These are phyloP conservation scores for Lethocerus indicus DNA, from an alignment of 1,140 invertebrate species.

Conservation along the genomic window DNA sequence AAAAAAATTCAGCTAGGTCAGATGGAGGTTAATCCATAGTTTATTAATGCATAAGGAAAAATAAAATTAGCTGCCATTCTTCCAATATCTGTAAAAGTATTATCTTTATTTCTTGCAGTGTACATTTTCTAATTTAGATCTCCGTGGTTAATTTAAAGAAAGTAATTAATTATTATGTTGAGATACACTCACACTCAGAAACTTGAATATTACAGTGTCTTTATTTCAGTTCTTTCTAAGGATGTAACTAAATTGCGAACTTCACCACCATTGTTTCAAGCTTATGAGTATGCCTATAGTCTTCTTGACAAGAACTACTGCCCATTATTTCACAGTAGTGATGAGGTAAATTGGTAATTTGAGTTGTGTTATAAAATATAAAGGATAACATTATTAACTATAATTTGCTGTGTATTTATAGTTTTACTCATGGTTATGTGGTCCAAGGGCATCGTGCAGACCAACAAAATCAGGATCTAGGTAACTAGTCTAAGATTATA, in stretches of 20 bases:
- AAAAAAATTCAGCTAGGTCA: too few relatives aligned
- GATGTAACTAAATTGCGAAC: conserved; percentile 58
- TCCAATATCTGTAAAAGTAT: too few relatives aligned
- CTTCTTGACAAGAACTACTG: conserved; percentile 57
- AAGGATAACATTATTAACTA: not conserved
- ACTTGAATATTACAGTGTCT: too few relatives aligned
- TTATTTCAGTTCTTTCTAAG: conserved; percentile 36
- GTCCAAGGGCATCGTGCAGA: conserved; percentile 31
- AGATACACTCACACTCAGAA: too few relatives aligned
- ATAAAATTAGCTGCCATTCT: too few relatives aligned
- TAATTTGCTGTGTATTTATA: conserved; percentile 24
- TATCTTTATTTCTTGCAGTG: too few relatives aligned
- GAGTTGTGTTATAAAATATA: not conserved
- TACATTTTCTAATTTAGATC: not conserved
- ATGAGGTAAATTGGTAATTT: conserved; percentile 38
- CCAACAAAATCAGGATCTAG: conserved; percentile 32
- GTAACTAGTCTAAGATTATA: too few relatives aligned
- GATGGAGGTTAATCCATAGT: too few relatives aligned
- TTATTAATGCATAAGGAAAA: too few relatives aligned
- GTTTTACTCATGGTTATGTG: conserved; percentile 52
- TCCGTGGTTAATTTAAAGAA: too few relatives aligned
- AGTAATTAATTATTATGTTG: too few relatives aligned
- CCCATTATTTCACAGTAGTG: conserved; percentile 65
- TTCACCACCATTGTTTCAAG: conserved; percentile 59
- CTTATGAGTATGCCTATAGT: conserved; percentile 63